Conservation (phyloP, 2,888 invertebrate species). For the Heterodera filipjevi region DNA sequence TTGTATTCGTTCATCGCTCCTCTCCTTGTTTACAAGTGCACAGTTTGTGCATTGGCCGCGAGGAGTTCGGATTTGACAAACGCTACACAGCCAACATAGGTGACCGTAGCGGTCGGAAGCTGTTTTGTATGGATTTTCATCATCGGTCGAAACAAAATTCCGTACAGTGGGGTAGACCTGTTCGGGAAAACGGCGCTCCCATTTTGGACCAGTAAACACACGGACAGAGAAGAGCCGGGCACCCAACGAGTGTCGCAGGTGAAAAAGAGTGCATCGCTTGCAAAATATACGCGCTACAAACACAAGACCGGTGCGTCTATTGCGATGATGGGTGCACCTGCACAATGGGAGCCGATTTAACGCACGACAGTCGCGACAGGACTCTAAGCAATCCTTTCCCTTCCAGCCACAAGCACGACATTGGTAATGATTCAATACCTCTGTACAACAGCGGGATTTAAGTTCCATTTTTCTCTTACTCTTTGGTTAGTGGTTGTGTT, state of each 20-base stretch:
- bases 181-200: background rate
- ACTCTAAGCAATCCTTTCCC: background rate
- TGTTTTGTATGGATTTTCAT: too few species aligned
- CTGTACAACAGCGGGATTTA: too few species aligned
- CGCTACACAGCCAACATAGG: background rate
- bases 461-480: too few species aligned
- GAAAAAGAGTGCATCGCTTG: background rate
- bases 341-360: background rate
- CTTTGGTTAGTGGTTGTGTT: too few species aligned
- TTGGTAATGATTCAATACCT: too few species aligned
- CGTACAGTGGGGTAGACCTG: background rate
- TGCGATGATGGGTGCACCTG: background rate
- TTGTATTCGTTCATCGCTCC: background rate
- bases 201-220: background rate
- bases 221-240: background rate
- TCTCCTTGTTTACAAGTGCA: background rate
- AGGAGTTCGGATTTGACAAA: background rate
- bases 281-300: background rate
- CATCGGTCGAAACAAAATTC: background rate
- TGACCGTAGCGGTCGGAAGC: too few species aligned
- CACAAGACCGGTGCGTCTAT: background rate
- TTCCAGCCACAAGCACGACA: background rate
- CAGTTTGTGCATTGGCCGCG: background rate
- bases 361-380: background rate
- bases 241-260: background rate